These are phyloP conservation scores for Phalloptychus januarius DNA, from an alignment of 2,797 vertebrate genomes.

Conservation along the genomic window DNA sequence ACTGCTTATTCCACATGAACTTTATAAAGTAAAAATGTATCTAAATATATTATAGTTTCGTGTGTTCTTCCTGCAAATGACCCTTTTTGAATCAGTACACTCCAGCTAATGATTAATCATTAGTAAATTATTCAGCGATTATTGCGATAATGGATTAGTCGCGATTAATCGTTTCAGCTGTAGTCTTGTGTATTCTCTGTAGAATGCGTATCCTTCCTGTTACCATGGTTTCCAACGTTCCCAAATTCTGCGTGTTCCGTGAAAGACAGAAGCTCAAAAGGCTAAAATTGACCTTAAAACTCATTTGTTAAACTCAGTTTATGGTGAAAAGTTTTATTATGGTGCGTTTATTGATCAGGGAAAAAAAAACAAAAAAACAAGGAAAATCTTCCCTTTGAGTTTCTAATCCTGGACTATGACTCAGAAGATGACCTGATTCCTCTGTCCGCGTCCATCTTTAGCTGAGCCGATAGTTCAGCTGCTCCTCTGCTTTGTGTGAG, in stretches of 20 bases:
- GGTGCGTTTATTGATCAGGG: not conserved
- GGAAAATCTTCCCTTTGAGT: not conserved
- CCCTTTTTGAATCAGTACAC: too few relatives aligned
- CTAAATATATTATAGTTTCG: too few relatives aligned
- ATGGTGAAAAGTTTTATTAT: not conserved
- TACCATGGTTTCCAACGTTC: not conserved
- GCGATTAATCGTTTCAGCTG: not conserved
- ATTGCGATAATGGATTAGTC: not conserved
- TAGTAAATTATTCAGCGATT: not conserved
- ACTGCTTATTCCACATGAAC: too few relatives aligned
- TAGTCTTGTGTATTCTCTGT: not conserved
- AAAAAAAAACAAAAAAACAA: not conserved
- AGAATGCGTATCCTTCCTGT: not conserved
- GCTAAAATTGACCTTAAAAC: not conserved
- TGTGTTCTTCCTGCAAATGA: too few relatives aligned
- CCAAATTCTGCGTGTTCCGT: not conserved
- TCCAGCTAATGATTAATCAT: not conserved
- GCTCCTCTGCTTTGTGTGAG: conserved; percentile 8
- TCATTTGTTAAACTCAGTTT: not conserved
- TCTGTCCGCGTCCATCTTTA: not conserved
- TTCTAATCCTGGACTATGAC: not conserved
- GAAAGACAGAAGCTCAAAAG: not conserved
- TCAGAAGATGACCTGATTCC: not conserved
- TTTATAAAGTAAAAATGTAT: too few relatives aligned
- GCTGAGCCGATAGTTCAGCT: conserved; percentile 28